Percentiles rank a stretch among this genome's conserved stretches.
phyloP scores from a whole-genome alignment of 2,888 invertebrate species.

The Dugesia japonica region DNA sequence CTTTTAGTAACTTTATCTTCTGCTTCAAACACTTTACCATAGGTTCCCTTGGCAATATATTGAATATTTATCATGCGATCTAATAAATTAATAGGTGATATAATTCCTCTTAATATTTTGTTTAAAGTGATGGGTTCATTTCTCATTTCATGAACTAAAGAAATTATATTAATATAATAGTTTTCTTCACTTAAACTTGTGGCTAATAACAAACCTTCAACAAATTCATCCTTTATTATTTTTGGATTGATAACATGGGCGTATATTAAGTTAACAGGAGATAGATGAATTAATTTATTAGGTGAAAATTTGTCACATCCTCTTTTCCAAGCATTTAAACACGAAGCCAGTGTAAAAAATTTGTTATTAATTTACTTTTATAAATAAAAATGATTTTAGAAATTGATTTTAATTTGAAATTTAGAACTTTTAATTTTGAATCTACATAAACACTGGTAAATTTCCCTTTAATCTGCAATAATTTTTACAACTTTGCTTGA shows the following conservation, averaged over 20 bases:
- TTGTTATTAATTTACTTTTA: no score
- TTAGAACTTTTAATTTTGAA: no score
- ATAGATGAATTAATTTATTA: neutral
- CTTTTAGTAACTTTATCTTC: neutral
- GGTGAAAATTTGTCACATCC: neutral
- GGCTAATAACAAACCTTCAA: neutral
- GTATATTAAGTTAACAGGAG: neutral
- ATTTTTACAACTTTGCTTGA: no score
- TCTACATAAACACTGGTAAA: no score
- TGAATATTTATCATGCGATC: neutral
- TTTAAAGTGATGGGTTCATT: neutral
- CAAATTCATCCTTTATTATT: neutral
- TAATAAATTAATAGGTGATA: neutral
- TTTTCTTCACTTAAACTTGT: neutral
- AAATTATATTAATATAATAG: neutral
- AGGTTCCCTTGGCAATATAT: neutral
- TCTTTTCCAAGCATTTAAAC: neutral
- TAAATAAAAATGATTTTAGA: no score
- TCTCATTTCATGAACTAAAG: neutral
- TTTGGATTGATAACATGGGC: neutral
- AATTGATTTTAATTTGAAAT: no score
- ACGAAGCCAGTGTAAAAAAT: no score
- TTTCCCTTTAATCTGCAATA: no score
- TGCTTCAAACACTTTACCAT: neutral
- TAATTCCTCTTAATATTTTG: neutral